These are phyloP conservation scores for Psix sp. DNA, from an alignment of 1,140 invertebrate species.

Conservation along the genomic window DNA sequence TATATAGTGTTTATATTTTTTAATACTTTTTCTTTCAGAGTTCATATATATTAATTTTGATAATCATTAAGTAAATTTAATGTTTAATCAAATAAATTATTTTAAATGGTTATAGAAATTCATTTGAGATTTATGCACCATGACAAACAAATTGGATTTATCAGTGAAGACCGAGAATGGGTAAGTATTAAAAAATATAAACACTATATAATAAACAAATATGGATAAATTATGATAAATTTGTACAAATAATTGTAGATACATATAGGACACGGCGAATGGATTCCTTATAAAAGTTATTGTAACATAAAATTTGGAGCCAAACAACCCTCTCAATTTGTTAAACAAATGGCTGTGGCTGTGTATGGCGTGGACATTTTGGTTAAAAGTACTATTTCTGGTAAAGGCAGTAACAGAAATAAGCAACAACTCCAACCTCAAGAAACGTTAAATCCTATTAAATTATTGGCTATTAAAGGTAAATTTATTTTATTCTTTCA, in stretches of 20 bases:
- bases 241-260: constrained; percentile 9
- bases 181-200: constrained; percentile 12
- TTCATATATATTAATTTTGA: too few relatives aligned
- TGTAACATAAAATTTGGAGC: constrained; percentile 44
- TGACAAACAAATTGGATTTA: constrained; percentile 23
- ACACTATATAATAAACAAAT: not conserved
- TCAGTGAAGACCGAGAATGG: constrained; percentile 40
- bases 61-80: too few relatives aligned
- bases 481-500: too few relatives aligned
- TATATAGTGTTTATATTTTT: too few relatives aligned
- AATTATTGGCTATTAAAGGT: constrained; percentile 51
- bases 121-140: constrained; percentile 17
- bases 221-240: not conserved
- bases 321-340: constrained; percentile 40
- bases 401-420: constrained; percentile 43
- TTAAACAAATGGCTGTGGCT: constrained; percentile 43
- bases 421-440: constrained; percentile 32
- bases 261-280: constrained; percentile 46
- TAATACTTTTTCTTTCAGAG: too few relatives aligned
- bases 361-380: constrained; percentile 40
- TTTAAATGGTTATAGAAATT: constrained; percentile 19
- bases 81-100: too few relatives aligned
- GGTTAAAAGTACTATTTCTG: constrained; percentile 42
- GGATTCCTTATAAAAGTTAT: constrained; percentile 46
- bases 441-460: constrained; percentile 35